Evolutionary conservation across 2,888 invertebrate species (phyloP), one percentile per base, ranked within the genome.

Genomic region (Rotaria socialis): DNA sequence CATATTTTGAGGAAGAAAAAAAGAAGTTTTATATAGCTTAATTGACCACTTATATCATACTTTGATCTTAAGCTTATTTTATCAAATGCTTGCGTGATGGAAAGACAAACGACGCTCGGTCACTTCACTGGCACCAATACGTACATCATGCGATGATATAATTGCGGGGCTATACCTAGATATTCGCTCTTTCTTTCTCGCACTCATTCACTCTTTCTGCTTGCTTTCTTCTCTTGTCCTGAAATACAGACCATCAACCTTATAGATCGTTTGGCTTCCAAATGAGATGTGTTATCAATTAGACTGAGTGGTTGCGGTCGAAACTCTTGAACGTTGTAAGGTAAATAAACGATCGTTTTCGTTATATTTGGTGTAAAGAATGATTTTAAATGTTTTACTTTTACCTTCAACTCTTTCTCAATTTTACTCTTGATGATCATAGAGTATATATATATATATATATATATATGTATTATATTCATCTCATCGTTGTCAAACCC

Each of bases 231-330:
- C 67, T 67, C 2, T 16, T 67, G 67, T 67, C 67, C 67, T 67
- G 67, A 67, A 67, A 67, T 67, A 16, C 35, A 67, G 67, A 67
- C 67, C 35, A 67, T 67, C 67, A 67, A 67, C 16, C 67, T 16
- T 19, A 67, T 67, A 67, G 67, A 67, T 67, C 67, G 67, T 67
- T 67, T 67, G 67, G 67, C 67, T 67, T 67, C 67, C 67, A 67
- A 67, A 67, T 67, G 67, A 67, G 67, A 41, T 67, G 67, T 67
- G 67, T 67, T 67, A 67, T 67, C 67, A 67, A 67, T 67, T 67
- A 67, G 67, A 67, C 35, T 67, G 67, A 67, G 67, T 67, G 67
- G 35, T 67, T 67, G 67, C 67, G 67, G 7, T 35, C 35, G 35
- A 27, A 67, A 27, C 67, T 67, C 67, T 67, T 67, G 67, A 67